Conservation (phyloP, 2,797 vertebrate species). For the Typhlichthys subterraneus region DNA sequence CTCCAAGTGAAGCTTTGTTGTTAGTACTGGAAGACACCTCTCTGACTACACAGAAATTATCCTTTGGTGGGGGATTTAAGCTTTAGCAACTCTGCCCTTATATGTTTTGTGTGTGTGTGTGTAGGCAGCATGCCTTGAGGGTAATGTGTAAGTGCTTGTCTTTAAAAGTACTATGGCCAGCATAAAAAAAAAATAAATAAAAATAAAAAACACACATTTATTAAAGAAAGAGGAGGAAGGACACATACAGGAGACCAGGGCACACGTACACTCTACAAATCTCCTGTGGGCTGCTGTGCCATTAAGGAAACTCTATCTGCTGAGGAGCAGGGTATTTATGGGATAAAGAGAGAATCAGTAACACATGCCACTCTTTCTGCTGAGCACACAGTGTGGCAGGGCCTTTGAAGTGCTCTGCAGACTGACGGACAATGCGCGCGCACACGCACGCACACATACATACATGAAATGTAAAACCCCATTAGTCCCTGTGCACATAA, state of each 20-base stretch:
- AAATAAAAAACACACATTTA: slow-evolving; percentile 12
- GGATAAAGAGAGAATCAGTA: slow-evolving; percentile 65
- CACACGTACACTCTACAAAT: slow-evolving; percentile 36
- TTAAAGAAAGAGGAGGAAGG: slow-evolving; percentile 25
- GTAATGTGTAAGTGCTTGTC: slow-evolving; percentile 9
- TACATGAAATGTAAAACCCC: slow-evolving; percentile 61
- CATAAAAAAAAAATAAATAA: slow-evolving; percentile 1
- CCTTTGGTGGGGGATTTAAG: slow-evolving; percentile 19
- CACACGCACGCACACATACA: slow-evolving; percentile 27
- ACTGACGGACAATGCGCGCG: slow-evolving; percentile 48
- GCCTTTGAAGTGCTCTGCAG: slow-evolving; percentile 55
- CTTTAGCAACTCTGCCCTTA: slow-evolving; percentile 21
- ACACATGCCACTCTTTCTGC: slow-evolving; percentile 67
- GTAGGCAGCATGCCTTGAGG: slow-evolving; percentile 6
- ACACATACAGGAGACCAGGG: slow-evolving; percentile 14
- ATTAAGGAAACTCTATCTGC: slow-evolving; percentile 56
- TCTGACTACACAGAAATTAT: slow-evolving; percentile 24
- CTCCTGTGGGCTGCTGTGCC: slow-evolving; percentile 19
- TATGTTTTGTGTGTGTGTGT: slow-evolving; percentile 4
- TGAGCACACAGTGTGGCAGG: slow-evolving; percentile 50
- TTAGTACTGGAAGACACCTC: not conserved
- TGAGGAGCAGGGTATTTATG: slow-evolving; percentile 57
- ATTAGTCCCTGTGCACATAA: slow-evolving; percentile 58
- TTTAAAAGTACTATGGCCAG: not conserved
- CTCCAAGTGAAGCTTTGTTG: too few relatives aligned